A percentile compares a stretch with the other conserved stretches of the same genome.
Conservation (phyloP, 2,888 invertebrate species). For the Fragum fragum region DNA sequence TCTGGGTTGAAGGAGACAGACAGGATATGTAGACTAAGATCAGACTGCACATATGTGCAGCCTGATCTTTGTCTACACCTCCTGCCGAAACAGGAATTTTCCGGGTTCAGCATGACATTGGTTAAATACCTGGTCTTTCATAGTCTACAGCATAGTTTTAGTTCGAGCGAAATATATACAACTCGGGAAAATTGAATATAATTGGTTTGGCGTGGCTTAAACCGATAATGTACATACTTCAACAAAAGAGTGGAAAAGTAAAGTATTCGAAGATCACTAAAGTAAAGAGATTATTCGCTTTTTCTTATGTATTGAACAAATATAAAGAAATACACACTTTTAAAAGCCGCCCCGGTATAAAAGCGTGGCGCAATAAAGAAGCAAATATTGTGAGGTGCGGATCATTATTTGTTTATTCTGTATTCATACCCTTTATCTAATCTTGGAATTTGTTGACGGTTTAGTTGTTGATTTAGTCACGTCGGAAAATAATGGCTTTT, state of each 20-base stretch:
- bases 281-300: constrained; percentile 29
- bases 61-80: no score
- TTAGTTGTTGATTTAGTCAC: no score
- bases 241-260: background rate
- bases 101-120: no score
- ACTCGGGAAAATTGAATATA: no score
- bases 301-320: constrained; percentile 28
- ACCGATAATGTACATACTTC: background rate
- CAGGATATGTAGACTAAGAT: no score
- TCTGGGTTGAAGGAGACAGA: no score
- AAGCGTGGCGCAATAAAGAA: constrained; percentile 22
- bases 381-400: background rate
- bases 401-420: constrained; percentile 13
- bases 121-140: no score
- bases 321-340: constrained; percentile 22
- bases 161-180: background rate
- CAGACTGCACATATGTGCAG: no score
- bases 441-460: background rate
- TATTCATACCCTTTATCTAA: background rate
- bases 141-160: no score
- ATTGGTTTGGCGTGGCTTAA: background rate
- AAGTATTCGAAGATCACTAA: constrained; percentile 10
- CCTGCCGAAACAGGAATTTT: no score
- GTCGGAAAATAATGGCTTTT: no score
- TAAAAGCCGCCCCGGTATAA: background rate